Base-by-base conservation (phyloP, 2,888 invertebrate genomes). In the Leucania comma region DNA sequence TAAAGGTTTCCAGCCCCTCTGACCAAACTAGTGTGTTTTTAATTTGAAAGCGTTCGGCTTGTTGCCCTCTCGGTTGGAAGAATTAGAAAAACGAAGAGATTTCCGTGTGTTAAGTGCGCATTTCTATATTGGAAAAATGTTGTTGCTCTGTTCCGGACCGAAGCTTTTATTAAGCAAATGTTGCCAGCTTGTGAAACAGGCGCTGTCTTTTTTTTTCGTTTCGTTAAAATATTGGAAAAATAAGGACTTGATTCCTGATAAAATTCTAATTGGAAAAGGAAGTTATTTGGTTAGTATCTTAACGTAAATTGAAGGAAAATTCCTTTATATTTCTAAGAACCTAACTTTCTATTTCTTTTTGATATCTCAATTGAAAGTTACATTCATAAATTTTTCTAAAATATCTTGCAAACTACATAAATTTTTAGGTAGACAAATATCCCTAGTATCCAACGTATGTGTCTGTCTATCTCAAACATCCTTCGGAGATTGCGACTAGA, bases 21-120 rank as follows among this genome's bases (percentile, higher is more conserved):
- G 70, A 72, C 65, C 67, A 72, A 73, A 75, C 74, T 70, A 80
- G 74, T 71, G 56, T 72, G 68, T 78, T 82, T 79, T 73, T 76
- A 73, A 71, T 73, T 76, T 68, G 35, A 29, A 59, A 71, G 46
- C 42, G 50, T 68, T 48, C 46, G 59, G 72, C 54, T 76, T 72
- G 60, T 68, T 79, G 68, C 68, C 58, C 20, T 42, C 38, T 63
- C 48, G 51, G 29, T 42, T 12, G 54, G 48, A 78, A 71, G 65
- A 80, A 73, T 70, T 68, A 63, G 65, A 72, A 81, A 66, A 80
- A 67, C 53, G 68, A 79, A 71, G 29, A 70, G 68, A 61, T 77
- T 74, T 29, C 35, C 38, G 54, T 61, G 71, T 61, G 51, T 58
- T 73, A 65, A 69, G 68, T 54, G 62, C 67, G n/a, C 64, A 57